Percentiles rank a stretch among this genome's conserved stretches.
phyloP scores from a whole-genome alignment of 2,888 invertebrate genomes.

The Acronicta aceris region DNA sequence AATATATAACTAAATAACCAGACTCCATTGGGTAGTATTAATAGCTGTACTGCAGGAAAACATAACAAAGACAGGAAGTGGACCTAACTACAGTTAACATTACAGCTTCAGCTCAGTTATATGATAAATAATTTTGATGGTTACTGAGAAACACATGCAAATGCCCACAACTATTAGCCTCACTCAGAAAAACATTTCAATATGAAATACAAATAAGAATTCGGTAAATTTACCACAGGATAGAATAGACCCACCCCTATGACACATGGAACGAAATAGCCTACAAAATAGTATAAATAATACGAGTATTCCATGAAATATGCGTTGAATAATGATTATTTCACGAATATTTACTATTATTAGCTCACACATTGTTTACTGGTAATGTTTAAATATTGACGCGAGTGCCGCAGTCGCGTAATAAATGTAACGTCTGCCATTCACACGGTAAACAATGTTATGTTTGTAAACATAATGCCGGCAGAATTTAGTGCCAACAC shows the following conservation, averaged over 20 bases:
- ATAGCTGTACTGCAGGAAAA: constrained; percentile 34
- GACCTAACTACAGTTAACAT: constrained; percentile 20
- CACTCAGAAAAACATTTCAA: constrained; percentile 22
- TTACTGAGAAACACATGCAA: constrained; percentile 20
- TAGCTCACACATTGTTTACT: constrained; percentile 35
- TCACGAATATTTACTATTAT: constrained; percentile 19
- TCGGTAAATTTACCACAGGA: constrained; percentile 12
- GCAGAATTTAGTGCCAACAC: constrained; percentile 77
- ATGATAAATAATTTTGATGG: constrained; percentile 25
- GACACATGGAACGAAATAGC: constrained; percentile 13
- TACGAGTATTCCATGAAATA: not conserved
- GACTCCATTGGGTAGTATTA: no score
- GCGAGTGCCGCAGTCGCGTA: constrained; percentile 43
- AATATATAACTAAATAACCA: no score
- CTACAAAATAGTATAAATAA: not conserved
- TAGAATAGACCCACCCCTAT: constrained; percentile 22
- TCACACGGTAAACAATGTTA: constrained; percentile 62
- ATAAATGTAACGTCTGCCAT: constrained; percentile 50
- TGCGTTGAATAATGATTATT: not conserved
- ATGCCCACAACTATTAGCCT: not conserved
- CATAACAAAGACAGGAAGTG: constrained; percentile 48
- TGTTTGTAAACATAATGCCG: constrained; percentile 87
- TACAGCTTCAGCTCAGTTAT: constrained; percentile 17
- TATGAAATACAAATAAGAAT: constrained; percentile 38
- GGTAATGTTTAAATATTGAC: constrained; percentile 48